Evolutionary conservation across 2,113 vertebrate genomes (phyloP).

Genomic region (Mirounga angustirostris): DNA sequence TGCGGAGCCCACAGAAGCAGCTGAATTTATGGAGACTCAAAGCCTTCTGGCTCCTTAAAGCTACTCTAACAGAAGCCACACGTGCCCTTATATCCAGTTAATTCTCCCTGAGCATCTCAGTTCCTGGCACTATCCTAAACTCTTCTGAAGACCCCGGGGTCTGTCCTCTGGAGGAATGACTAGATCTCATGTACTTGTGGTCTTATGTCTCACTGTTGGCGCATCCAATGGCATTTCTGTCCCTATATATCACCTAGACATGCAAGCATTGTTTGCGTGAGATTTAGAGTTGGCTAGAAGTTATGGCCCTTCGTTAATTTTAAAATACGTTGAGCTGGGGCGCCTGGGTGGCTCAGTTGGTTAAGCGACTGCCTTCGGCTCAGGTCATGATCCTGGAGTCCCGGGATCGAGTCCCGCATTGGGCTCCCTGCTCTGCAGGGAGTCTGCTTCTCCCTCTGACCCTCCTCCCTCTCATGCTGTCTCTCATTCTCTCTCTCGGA

Average conservation of each 20-base stretch:
- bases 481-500: no score
- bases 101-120: neutral
- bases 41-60: neutral
- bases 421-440: no score
- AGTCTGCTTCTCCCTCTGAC: no score
- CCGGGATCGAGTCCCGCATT: no score
- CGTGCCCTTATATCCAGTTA: rapidly evolving
- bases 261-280: neutral
- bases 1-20: rapidly evolving
- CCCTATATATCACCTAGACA: rapidly evolving
- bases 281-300: neutral
- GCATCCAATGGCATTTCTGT: neutral
- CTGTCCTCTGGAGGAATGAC: neutral
- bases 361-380: no score
- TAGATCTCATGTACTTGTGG: neutral
- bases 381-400: no score
- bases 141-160: neutral
- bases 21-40: neutral
- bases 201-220: neutral
- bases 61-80: no score
- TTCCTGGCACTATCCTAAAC: neutral
- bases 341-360: no score
- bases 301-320: neutral
- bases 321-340: neutral
- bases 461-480: no score